Conservation (phyloP, 2,888 invertebrate genomes). For the Nomada ferruginata region DNA sequence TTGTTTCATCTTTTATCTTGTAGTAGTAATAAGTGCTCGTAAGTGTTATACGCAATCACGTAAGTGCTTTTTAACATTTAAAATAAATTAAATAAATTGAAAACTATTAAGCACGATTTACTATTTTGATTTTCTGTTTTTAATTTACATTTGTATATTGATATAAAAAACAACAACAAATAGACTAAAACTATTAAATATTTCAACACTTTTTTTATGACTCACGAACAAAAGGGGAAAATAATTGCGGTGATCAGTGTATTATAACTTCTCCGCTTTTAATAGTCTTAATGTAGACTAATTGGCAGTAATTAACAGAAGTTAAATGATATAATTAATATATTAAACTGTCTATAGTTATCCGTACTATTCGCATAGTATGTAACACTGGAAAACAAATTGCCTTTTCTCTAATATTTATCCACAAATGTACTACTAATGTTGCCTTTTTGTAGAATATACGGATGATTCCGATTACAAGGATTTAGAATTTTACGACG, state of each 20-base stretch:
- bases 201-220: not conserved
- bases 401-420: not conserved
- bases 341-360: not conserved
- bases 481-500: slow-evolving; percentile 75
- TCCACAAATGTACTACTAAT: not conserved
- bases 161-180: not conserved
- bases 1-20: slow-evolving; percentile 54
- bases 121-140: not conserved
- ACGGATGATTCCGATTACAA: slow-evolving; percentile 78
- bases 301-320: slow-evolving; percentile 67
- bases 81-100: not conserved
- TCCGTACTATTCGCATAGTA: slow-evolving; percentile 15
- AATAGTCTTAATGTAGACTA: slow-evolving; percentile 65
- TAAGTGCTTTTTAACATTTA: slow-evolving; percentile 21
- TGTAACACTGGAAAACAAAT: not conserved
- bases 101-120: not conserved
- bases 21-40: slow-evolving; percentile 55
- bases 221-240: not conserved
- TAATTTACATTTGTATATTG: not conserved
- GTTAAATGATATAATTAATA: slow-evolving; percentile 42
- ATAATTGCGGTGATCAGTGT: slow-evolving; percentile 1
- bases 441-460: slow-evolving; percentile 69
- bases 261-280: slow-evolving; percentile 34
- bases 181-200: not conserved
- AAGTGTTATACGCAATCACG: slow-evolving; percentile 53